Evolutionary conservation across 1,140 invertebrate genomes (phyloP).

Genomic region (Ridgeia piscesae): DNA sequence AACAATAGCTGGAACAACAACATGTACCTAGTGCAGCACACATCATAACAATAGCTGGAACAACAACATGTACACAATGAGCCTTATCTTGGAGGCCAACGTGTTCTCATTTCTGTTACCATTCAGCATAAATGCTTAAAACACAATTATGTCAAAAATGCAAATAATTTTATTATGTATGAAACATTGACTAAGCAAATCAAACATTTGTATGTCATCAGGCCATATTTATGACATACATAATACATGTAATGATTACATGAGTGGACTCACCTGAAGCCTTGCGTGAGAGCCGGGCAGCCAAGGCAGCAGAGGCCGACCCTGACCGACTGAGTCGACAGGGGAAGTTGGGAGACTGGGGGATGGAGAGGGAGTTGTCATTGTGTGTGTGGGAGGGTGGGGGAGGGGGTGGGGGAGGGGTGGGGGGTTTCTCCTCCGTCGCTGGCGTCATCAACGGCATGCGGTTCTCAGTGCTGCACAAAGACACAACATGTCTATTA

Average conservation of each 20-base stretch:
- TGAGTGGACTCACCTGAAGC: conserved; percentile 17
- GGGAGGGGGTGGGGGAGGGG: neutral
- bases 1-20: neutral
- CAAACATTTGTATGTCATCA: neutral
- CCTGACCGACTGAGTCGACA: conserved; percentile 30
- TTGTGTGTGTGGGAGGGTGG: neutral
- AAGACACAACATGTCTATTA: no score
- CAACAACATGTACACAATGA: neutral
- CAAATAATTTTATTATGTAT: neutral
- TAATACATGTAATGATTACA: no score
- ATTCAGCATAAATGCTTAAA: neutral
- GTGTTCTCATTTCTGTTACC: neutral
- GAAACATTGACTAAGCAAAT: neutral
- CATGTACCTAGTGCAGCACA: neutral
- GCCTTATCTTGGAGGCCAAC: neutral
- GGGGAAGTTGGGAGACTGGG: conserved; percentile 32
- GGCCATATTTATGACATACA: no score
- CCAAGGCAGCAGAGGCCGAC: conserved; percentile 26
- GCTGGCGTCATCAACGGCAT: neutral
- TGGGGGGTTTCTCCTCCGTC: neutral
- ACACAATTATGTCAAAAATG: neutral
- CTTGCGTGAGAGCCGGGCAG: conserved; percentile 17
- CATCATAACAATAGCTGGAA: neutral
- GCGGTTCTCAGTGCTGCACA: conserved; percentile 3
- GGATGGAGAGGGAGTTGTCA: conserved; percentile 14